These are phyloP conservation scores for Eupithecia insigniata DNA, from an alignment of 2,888 invertebrate genomes.

Conservation along the genomic window DNA sequence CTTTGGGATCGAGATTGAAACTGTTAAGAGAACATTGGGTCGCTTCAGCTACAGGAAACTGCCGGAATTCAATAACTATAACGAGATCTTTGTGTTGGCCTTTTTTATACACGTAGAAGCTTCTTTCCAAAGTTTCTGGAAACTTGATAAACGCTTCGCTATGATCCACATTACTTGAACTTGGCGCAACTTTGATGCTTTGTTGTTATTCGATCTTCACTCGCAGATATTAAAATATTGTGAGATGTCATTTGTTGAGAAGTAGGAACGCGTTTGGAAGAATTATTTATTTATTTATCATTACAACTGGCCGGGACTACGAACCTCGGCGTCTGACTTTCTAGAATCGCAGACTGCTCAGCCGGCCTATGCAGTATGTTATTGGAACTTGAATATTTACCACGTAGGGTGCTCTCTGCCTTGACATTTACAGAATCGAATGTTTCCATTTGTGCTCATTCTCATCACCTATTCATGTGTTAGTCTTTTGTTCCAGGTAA, in stretches of 20 bases:
- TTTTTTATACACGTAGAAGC: neutral
- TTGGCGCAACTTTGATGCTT: neutral
- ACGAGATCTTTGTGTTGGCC: neutral
- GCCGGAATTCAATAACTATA: neutral
- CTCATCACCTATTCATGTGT: neutral
- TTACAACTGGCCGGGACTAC: neutral
- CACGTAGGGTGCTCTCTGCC: neutral
- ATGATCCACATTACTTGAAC: neutral
- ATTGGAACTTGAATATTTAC: neutral
- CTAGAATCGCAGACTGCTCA: neutral
- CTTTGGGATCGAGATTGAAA: too few relatives aligned
- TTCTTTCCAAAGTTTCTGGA: conserved; percentile 3
- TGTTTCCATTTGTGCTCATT: neutral
- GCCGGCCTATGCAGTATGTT: neutral
- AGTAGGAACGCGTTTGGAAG: neutral
- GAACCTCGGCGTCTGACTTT: neutral
- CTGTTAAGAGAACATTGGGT: neutral
- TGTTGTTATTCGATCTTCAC: conserved; percentile 4
- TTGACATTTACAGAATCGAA: neutral
- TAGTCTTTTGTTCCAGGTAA: conserved; percentile 20
- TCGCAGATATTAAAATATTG: neutral
- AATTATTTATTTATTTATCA: too few relatives aligned
- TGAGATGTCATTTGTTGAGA: neutral
- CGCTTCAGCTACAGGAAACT: neutral
- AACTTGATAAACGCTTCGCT: conserved; percentile 1